phyloP scores from a whole-genome alignment of 2,888 invertebrate species.

The Aquatica leii region DNA sequence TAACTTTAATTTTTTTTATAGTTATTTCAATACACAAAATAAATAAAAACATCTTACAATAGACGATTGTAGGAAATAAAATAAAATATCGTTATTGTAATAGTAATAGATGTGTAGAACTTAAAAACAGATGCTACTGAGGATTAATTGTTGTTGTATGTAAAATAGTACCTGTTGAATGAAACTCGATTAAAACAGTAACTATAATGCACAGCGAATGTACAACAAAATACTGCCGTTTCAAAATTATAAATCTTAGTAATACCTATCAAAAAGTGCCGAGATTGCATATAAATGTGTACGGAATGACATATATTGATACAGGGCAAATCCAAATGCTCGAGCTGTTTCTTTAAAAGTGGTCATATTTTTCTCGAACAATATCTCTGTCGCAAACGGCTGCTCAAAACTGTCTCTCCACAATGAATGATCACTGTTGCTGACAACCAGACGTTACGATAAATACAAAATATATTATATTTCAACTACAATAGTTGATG shows the following conservation, averaged over 20 bases:
- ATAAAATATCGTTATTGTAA: no score
- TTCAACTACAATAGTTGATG: conserved; percentile 46
- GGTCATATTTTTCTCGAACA: conserved; percentile 47
- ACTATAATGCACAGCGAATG: no score
- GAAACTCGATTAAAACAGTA: no score
- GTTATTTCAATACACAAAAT: no score
- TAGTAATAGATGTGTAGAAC: no score
- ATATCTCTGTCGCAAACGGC: conserved; percentile 48
- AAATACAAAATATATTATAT: conserved; percentile 54
- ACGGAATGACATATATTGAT: conserved; percentile 42
- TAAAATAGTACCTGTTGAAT: no score
- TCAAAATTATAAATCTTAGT: conserved; percentile 23
- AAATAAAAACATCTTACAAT: no score
- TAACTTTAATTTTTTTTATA: no score
- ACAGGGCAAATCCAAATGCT: conserved; percentile 36
- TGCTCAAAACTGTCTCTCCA: conserved; percentile 48
- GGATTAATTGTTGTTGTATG: no score
- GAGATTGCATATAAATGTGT: conserved; percentile 41
- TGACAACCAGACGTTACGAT: conserved; percentile 54
- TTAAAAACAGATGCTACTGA: no score
- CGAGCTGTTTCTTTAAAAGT: conserved; percentile 39
- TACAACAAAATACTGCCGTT: no score
- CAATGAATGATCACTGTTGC: conserved; percentile 56
- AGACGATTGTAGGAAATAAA: no score
- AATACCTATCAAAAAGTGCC: conserved; percentile 19